A percentile compares a stretch with the other conserved stretches of the same genome.
Evolutionary conservation across 2,888 invertebrate species (phyloP).

Genomic region (Colostygia pectinataria): DNA sequence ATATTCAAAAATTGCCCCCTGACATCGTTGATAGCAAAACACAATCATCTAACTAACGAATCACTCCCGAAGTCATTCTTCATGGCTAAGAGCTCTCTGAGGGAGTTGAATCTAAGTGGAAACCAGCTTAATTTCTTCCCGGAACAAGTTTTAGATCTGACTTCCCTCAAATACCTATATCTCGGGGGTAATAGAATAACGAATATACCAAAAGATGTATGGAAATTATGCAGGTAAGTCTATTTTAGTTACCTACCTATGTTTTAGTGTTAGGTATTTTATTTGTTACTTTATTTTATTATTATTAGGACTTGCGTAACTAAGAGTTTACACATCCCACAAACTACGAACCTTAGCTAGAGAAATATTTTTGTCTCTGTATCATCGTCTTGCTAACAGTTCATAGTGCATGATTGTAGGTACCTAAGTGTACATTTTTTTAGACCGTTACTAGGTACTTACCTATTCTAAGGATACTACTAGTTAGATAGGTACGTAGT

Average conservation of each 20-base stretch:
- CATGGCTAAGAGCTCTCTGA: constrained; percentile 83
- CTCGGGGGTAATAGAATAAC: constrained; percentile 94
- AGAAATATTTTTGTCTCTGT: too few species aligned
- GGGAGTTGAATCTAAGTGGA: constrained; percentile 97
- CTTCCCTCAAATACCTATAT: constrained; percentile 91
- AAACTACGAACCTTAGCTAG: too few species aligned
- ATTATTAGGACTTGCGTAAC: too few species aligned
- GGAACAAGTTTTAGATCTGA: constrained; percentile 91
- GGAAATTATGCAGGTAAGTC: constrained; percentile 73
- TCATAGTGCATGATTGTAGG: too few species aligned
- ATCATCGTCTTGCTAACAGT: too few species aligned
- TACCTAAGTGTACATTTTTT: too few species aligned
- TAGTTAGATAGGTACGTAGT: background rate
- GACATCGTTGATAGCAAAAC: constrained; percentile 92
- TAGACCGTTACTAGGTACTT: too few species aligned
- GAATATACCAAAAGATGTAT: constrained; percentile 91
- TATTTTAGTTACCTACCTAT: background rate
- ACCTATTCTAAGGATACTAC: too few species aligned
- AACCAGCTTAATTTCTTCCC: constrained; percentile 93
- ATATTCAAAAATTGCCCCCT: constrained; percentile 89
- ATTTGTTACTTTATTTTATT: background rate
- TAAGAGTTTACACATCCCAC: too few species aligned
- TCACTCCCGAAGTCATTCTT: constrained; percentile 94
- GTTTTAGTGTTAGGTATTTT: background rate
- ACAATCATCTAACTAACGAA: constrained; percentile 92